Conservation (phyloP, 2,113 vertebrate species). For the Paratilapia polleni region DNA sequence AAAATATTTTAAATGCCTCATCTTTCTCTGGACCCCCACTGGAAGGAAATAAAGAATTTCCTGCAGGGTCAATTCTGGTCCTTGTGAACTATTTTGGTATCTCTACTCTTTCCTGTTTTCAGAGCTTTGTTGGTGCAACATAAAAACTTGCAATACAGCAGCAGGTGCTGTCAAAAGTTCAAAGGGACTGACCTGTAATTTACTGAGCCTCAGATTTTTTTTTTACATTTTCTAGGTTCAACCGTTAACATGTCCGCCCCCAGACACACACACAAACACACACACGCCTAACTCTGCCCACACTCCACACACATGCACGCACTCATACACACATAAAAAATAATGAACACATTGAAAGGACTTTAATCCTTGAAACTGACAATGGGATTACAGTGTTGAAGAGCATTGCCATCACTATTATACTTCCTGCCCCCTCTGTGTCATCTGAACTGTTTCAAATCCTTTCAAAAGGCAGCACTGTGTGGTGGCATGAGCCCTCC, state of each 20-base stretch:
- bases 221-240: constrained; percentile 17
- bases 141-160: constrained; percentile 35
- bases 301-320: constrained; percentile 6
- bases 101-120: constrained; percentile 46
- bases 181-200: constrained; percentile 34
- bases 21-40: background rate
- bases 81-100: constrained; percentile 28
- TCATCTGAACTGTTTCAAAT: constrained; percentile 73
- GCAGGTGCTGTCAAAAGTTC: constrained; percentile 41
- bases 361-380: constrained; percentile 63
- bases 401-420: constrained; percentile 50
- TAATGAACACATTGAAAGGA: constrained; percentile 54
- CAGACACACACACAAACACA: background rate
- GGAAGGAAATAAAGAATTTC: constrained; percentile 30
- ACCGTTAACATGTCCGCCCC: constrained; percentile 2
- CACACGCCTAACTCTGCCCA: background rate
- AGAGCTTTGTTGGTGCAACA: constrained; percentile 50
- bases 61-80: constrained; percentile 20
- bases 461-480: constrained; percentile 68
- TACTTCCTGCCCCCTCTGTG: constrained; percentile 67
- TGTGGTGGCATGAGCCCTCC: constrained; percentile 55
- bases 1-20: background rate
- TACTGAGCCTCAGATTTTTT: constrained; percentile 30
- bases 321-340: constrained; percentile 31
- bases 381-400: constrained; percentile 72